Evolutionary conservation across 2,113 vertebrate genomes (phyloP).

Genomic region (Elgaria multicarinata): DNA sequence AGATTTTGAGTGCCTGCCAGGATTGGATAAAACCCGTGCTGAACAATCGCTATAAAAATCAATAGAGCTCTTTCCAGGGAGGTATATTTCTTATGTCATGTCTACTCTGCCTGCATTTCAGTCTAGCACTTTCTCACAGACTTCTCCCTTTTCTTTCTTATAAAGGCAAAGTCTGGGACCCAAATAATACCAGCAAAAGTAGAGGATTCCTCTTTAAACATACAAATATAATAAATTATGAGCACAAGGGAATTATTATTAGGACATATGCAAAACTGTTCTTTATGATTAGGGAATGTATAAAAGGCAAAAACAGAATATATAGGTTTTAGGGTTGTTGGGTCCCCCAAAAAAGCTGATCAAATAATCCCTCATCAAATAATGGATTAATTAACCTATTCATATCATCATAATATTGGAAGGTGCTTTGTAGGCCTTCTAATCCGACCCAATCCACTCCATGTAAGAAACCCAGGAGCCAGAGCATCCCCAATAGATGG

Average conservation of each 20-base stretch:
- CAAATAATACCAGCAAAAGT: not conserved
- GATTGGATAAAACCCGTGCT: not conserved
- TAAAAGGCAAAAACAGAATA: not conserved
- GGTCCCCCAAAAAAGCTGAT: not conserved
- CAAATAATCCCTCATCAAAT: no score
- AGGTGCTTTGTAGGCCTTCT: not conserved
- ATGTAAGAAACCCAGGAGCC: no score
- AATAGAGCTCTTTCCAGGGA: conserved; percentile 14
- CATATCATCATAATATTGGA: not conserved
- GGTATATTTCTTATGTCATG: conserved; percentile 22
- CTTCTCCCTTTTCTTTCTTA: not conserved
- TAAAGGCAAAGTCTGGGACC: not conserved
- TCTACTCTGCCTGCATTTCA: not conserved
- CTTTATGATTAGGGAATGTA: not conserved
- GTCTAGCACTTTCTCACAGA: not conserved
- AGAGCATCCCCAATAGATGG: no score
- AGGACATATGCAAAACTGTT: not conserved
- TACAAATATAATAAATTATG: not conserved
- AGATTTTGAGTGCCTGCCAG: conserved; percentile 28
- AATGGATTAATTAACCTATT: not conserved
- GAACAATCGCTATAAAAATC: conserved; percentile 30
- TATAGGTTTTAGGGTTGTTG: not conserved
- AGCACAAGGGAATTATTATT: not conserved
- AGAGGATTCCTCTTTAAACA: not conserved
- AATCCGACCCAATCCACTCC: not conserved